A percentile compares a stretch with the other conserved stretches of the same genome.
Evolutionary conservation across 2,888 invertebrate genomes (phyloP).

Genomic region (Stratiomys singularior): DNA sequence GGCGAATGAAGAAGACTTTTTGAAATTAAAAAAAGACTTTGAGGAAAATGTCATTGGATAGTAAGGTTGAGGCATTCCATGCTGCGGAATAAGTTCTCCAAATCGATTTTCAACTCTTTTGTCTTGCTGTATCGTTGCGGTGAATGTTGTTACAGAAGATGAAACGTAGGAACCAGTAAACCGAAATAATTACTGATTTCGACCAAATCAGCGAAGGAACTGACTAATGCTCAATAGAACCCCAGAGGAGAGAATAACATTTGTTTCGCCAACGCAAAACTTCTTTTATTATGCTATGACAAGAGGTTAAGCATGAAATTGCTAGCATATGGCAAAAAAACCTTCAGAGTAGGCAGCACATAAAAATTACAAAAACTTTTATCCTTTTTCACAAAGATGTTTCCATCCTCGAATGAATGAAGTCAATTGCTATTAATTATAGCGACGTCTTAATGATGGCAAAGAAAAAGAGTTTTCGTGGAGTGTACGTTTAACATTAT

Average conservation of each 20-base stretch:
- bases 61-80: neutral
- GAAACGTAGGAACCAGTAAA: neutral
- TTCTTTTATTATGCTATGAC: neutral
- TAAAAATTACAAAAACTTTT: no score
- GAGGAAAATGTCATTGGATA: neutral
- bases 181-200: conserved; percentile 5
- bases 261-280: neutral
- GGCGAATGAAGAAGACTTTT: neutral
- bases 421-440: conserved; percentile 11
- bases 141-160: neutral
- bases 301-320: neutral
- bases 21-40: neutral
- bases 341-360: no score
- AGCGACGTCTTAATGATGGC: neutral
- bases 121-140: neutral
- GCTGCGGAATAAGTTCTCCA: neutral
- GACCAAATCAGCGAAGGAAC: neutral
- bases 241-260: neutral
- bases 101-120: neutral
- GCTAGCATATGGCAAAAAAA: neutral
- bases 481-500: neutral
- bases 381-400: neutral
- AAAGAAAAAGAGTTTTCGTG: neutral
- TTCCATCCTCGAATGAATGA: neutral
- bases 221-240: neutral